Evolutionary conservation across 2,797 vertebrate genomes (phyloP).

Genomic region (Esox lucius): DNA sequence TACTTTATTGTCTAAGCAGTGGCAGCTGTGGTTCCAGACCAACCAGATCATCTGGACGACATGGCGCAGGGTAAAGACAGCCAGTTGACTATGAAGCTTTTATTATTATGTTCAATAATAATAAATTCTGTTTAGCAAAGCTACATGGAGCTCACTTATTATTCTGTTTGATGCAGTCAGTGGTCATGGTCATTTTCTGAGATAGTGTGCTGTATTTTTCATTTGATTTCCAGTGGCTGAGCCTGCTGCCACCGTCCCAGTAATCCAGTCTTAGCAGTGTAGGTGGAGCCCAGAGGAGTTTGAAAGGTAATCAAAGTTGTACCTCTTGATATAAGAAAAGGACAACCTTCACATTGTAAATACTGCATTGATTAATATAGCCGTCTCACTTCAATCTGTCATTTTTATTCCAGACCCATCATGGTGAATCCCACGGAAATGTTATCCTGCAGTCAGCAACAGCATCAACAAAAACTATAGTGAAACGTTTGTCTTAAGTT

Average conservation of each 20-base stretch:
- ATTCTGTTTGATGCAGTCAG: not conserved
- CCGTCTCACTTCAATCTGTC: not conserved
- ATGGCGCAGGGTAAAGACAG: constrained; percentile 44
- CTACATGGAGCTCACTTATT: not conserved
- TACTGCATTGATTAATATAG: not conserved
- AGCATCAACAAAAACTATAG: not conserved
- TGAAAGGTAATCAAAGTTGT: constrained; percentile 41
- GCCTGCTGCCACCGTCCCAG: constrained; percentile 15
- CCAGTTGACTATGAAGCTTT: not conserved
- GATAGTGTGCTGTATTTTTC: not conserved
- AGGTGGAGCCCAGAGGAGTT: constrained; percentile 20
- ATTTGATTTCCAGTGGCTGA: constrained; percentile 20
- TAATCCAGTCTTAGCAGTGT: constrained; percentile 42
- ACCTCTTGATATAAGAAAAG: not conserved
- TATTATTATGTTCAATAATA: not conserved
- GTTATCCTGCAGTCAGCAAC: constrained; percentile 29
- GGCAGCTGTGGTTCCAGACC: constrained; percentile 22
- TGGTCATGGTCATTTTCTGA: not conserved
- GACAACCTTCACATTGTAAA: not conserved
- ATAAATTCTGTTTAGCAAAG: not conserved
- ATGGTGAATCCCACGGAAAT: constrained; percentile 31
- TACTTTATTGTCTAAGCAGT: constrained; percentile 31
- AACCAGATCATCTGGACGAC: constrained; percentile 44
- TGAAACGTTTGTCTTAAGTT: constrained; percentile 5
- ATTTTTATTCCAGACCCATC: constrained; percentile 35